These are phyloP conservation scores for Xenopus tropicalis DNA, from an alignment of 2,113 vertebrate genomes.

Conservation along the genomic window UCB_Xtro_10.0 CM004452.2:48717001-48717500, in stretches of 20 bases:
- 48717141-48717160: constrained; percentile 10
- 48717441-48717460: too few relatives aligned
- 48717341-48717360: too few relatives aligned
- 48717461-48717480: too few relatives aligned
- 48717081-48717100: constrained; percentile 10
- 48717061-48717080: constrained; percentile 26
- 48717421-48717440: too few relatives aligned
- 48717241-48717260: constrained; percentile 5
- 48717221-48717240: constrained; percentile 19
- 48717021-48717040: constrained; percentile 11
- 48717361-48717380: too few relatives aligned
- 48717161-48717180: constrained; percentile 27
- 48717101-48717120: constrained; percentile 23
- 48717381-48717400: too few relatives aligned
- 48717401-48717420: too few relatives aligned
- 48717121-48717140: constrained; percentile 7
- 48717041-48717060: constrained; percentile 22
- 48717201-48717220: background rate
- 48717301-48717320: background rate
- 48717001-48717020: constrained; percentile 24
- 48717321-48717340: background rate
- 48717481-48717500: too few relatives aligned
- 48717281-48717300: constrained; percentile 9
- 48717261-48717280: constrained; percentile 23
- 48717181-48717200: constrained; percentile 18